A percentile compares a stretch with the other conserved stretches of the same genome.
Evolutionary conservation across 2,797 vertebrate species (phyloP).

Genomic region (Crenichthys baileyi): DNA sequence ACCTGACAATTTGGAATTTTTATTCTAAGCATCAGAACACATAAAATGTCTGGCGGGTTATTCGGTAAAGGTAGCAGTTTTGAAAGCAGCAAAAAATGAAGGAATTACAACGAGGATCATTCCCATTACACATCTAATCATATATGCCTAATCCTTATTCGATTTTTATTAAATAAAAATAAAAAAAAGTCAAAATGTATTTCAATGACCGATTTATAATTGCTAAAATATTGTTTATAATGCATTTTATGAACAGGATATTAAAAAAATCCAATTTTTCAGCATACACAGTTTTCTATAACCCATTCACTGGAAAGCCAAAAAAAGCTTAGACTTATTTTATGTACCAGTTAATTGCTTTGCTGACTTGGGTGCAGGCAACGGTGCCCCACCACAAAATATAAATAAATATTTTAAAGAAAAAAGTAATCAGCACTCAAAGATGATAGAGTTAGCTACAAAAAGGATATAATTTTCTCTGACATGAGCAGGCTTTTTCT

Average conservation of each 20-base stretch:
- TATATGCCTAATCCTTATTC: neutral
- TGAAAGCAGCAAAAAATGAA: neutral
- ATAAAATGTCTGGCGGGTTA: neutral
- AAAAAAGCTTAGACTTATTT: constrained; percentile 52
- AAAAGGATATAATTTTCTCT: neutral
- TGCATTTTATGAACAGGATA: no score
- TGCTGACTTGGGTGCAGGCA: constrained; percentile 44
- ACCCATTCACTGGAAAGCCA: neutral
- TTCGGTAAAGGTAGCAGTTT: neutral
- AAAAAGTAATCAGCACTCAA: constrained; percentile 26
- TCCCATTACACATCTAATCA: neutral
- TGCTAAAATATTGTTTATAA: no score
- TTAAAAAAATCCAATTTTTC: no score
- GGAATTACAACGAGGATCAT: neutral
- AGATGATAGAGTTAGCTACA: constrained; percentile 59
- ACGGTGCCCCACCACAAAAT: neutral
- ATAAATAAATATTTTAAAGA: neutral
- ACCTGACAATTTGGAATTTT: neutral
- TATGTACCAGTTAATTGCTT: constrained; percentile 66
- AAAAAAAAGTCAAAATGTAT: neutral
- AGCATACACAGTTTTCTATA: neutral
- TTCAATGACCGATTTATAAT: no score
- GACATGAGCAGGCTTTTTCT: constrained; percentile 41
- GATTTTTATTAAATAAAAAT: neutral
- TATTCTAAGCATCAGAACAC: neutral